These are phyloP conservation scores for Chionodraco myersi DNA, from an alignment of 2,113 vertebrate species.

Conservation along the genomic window DNA sequence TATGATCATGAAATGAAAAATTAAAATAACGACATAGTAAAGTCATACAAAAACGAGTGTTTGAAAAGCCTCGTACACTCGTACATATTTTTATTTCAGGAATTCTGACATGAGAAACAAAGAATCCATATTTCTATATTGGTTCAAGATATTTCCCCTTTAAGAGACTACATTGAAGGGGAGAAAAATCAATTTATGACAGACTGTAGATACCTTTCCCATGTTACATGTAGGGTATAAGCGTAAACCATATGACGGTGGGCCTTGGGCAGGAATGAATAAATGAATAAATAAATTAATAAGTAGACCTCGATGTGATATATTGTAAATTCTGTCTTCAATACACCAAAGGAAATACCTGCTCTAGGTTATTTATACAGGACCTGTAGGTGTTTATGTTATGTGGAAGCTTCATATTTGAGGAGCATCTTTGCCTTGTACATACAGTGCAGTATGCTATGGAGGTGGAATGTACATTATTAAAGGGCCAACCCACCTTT, in stretches of 20 bases:
- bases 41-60: not conserved
- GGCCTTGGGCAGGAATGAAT: conserved; percentile 47
- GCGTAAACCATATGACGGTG: conserved; percentile 38
- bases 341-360: conserved; percentile 13
- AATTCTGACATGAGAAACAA: not conserved
- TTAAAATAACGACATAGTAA: not conserved
- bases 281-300: conserved; percentile 67
- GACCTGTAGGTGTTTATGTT: not conserved
- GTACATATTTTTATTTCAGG: not conserved
- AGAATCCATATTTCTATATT: not conserved
- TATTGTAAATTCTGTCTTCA: conserved; percentile 38
- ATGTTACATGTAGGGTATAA: conserved; percentile 34
- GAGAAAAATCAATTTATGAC: conserved; percentile 19
- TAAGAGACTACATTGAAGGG: conserved; percentile 12
- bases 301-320: conserved; percentile 22
- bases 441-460: not conserved
- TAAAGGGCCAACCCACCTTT: not conserved
- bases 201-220: conserved; percentile 20
- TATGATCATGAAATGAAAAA: conserved; percentile 1
- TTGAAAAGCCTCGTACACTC: not conserved
- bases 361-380: not conserved
- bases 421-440: not conserved
- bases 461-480: not conserved
- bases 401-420: conserved; percentile 29
- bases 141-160: not conserved